Base-by-base conservation (phyloP, 2,797 vertebrate species). In the Phrynocephalus vlangalii region DNA sequence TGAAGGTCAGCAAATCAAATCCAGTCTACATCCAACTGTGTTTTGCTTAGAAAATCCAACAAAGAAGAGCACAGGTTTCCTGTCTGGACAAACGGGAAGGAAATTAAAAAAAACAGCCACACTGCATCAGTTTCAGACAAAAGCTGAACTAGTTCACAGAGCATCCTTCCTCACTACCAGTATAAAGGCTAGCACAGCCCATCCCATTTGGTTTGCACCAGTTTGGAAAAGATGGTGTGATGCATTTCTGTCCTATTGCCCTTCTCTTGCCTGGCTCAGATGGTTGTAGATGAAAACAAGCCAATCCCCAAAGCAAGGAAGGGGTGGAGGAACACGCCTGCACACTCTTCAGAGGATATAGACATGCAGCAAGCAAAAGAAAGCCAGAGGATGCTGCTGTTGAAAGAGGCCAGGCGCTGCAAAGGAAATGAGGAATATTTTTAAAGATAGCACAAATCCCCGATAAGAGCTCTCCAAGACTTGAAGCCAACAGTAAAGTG, bases 371-470 rank as follows among this genome's bases (percentile, higher is more conserved):
- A 50, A 80, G 78, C 89, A 11, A 56, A 56, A 56, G 79, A 85
- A 84, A 89, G 86, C 89, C 79, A 87, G 68, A 76, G 75, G 86
- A 48, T 88, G 7, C 5, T 77, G 92, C 84, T 0, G 3, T 84
- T 81, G 86, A 87, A 91, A 89, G 91, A 90, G 87, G 73, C 66
- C 82, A 73, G 78, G 90, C 93, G 84, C 68, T 38, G 86, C 91
- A 93, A 38, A 92, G 79, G 30, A 91, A 86, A 90, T 71, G 73
- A 89, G 85, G 72, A 93, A 56, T 90, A 5, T 89, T 88, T 89
- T 92, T 91, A 89, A 94, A 95, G 93, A 93, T 75, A 94, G 88
- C 76, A 90, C 86, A 94, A 94, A 95, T 91, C 93, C 92, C 93
- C 0, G 0, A 90, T 92, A 92, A 92, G 89, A 28, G 82, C 83